These are phyloP conservation scores for Cyaniris semiargus DNA, from an alignment of 2,888 invertebrate genomes.

Conservation along the genomic window DNA sequence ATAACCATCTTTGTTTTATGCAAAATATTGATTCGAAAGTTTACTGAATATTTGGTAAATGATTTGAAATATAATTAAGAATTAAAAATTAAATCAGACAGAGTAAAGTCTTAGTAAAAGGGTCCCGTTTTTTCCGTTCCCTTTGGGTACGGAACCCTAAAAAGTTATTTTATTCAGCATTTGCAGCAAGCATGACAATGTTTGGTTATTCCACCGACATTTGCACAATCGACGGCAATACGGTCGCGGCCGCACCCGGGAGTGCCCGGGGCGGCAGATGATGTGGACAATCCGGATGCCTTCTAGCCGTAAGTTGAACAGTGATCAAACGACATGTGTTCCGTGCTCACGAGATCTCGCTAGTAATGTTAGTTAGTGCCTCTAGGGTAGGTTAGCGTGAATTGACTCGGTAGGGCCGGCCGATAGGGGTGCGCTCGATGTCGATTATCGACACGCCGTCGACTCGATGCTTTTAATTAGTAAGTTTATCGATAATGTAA, in stretches of 20 bases:
- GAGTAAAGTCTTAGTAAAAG: too few species aligned
- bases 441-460: not conserved
- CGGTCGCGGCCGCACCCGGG: not conserved
- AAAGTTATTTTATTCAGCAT: not conserved
- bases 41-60: not conserved
- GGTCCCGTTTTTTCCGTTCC: too few species aligned
- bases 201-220: not conserved
- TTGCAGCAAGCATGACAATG: not conserved
- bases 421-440: slow-evolving; percentile 43
- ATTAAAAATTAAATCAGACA: not conserved
- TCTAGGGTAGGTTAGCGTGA: slow-evolving; percentile 72
- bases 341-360: slow-evolving; percentile 79
- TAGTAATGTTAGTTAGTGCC: slow-evolving; percentile 78
- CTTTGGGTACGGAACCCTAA: too few species aligned
- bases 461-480: not conserved
- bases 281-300: slow-evolving; percentile 66
- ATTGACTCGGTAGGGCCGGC: slow-evolving; percentile 59
- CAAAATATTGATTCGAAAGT: not conserved
- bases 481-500: not conserved
- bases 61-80: not conserved
- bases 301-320: slow-evolving; percentile 67
- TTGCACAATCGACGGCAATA: slow-evolving; percentile 1
- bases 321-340: slow-evolving; percentile 58
- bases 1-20: not conserved
- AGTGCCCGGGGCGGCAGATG: not conserved